phyloP scores from a whole-genome alignment of 2,113 vertebrate genomes.

The Indri indri region DNA sequence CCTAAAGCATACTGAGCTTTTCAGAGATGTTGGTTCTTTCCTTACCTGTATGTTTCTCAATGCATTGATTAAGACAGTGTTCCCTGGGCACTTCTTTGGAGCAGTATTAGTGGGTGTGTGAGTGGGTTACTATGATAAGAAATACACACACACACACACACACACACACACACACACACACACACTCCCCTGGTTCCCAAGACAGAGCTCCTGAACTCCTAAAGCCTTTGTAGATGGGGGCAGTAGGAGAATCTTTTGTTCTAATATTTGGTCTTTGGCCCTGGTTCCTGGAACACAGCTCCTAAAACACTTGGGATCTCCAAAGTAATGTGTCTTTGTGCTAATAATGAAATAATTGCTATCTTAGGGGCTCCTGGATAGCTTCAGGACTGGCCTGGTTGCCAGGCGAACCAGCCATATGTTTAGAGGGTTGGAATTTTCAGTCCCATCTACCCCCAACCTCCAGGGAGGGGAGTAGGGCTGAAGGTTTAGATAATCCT shows the following conservation, averaged over 20 bases:
- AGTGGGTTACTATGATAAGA: not conserved
- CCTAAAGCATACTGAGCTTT: not conserved
- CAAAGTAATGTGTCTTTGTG: not conserved
- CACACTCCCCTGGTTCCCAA: not conserved
- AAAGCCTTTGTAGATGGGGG: not conserved
- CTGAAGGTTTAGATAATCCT: not conserved
- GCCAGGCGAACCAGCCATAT: not conserved
- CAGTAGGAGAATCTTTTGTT: not conserved
- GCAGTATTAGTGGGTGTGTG: not conserved
- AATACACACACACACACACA: not conserved
- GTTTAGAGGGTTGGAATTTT: not conserved
- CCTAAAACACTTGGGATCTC: not conserved
- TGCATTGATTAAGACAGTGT: not conserved
- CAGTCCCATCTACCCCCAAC: not conserved
- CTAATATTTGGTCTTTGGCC: not conserved
- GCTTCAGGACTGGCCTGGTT: not conserved
- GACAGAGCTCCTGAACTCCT: not conserved
- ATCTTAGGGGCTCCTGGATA: not conserved
- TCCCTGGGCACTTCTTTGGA: not conserved
- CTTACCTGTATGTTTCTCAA: not conserved
- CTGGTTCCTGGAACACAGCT: not conserved
- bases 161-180: too few species aligned
- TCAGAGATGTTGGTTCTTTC: not conserved
- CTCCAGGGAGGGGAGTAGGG: not conserved
- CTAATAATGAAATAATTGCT: not conserved